A percentile compares a stretch with the other conserved stretches of the same genome.
These are phyloP conservation scores for Allygus modestus DNA, from an alignment of 2,888 invertebrate species.

Conservation along the genomic window DNA sequence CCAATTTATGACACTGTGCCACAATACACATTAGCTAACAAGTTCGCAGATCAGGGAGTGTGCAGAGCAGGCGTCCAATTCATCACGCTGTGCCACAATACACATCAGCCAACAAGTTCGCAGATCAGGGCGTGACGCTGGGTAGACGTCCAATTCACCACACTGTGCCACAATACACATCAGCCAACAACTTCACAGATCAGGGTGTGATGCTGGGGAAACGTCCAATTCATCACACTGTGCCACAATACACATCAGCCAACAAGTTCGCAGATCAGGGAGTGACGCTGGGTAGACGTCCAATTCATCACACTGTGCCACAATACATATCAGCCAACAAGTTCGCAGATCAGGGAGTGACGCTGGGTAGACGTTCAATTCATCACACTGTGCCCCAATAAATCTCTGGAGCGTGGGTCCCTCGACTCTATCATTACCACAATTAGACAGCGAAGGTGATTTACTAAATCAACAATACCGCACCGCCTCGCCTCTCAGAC, in stretches of 20 bases:
- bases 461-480: slow-evolving; percentile 40
- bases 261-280: too few relatives aligned
- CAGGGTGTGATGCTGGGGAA: too few relatives aligned
- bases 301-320: too few relatives aligned
- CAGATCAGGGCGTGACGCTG: slow-evolving; percentile 1
- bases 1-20: too few relatives aligned
- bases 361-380: slow-evolving; percentile 20
- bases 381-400: neutral
- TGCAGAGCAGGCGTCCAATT: too few relatives aligned
- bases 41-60: too few relatives aligned
- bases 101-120: neutral
- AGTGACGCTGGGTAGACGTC: too few relatives aligned
- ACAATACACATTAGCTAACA: too few relatives aligned
- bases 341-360: slow-evolving; percentile 19
- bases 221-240: too few relatives aligned
- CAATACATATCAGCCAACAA: neutral
- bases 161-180: neutral
- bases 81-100: too few relatives aligned
- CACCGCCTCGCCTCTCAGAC: slow-evolving; percentile 13
- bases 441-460: slow-evolving; percentile 37
- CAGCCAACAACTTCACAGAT: too few relatives aligned
- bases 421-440: slow-evolving; percentile 29
- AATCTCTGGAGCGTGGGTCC: slow-evolving; percentile 21
- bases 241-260: too few relatives aligned
- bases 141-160: neutral